phyloP scores from a whole-genome alignment of 1,140 invertebrate genomes.

The Drosophila tsacasi region DNA sequence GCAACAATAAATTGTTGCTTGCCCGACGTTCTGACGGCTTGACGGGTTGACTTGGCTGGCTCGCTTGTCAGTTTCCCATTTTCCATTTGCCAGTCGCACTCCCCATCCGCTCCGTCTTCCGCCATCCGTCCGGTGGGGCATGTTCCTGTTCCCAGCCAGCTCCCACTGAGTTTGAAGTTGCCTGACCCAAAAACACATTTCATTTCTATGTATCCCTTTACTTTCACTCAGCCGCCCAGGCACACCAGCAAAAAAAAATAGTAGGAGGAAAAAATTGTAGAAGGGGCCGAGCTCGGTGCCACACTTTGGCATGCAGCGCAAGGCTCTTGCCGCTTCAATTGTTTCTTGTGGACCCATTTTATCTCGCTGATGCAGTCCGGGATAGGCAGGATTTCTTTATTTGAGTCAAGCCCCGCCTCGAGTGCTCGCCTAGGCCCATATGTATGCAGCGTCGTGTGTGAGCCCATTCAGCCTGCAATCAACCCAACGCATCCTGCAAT shows the following conservation, averaged over 20 bases:
- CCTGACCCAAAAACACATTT: conserved; percentile 84
- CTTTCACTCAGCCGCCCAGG: conserved; percentile 67
- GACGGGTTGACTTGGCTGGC: conserved; percentile 43
- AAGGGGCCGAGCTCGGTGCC: conserved; percentile 13
- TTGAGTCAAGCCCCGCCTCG: conserved; percentile 73
- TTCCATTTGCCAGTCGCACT: conserved; percentile 52
- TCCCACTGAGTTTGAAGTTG: conserved; percentile 66
- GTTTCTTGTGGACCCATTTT: conserved; percentile 76
- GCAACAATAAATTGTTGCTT: conserved; percentile 75
- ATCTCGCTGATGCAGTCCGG: conserved; percentile 51
- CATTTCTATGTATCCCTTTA: conserved; percentile 62
- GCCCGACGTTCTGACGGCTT: conserved; percentile 24
- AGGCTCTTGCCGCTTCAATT: conserved; percentile 58
- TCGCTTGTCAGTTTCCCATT: conserved; percentile 36
- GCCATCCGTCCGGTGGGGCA: conserved; percentile 25
- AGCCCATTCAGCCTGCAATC: conserved; percentile 73
- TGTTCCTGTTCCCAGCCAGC: conserved; percentile 53
- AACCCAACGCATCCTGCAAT: conserved; percentile 81
- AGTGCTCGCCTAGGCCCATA: conserved; percentile 37
- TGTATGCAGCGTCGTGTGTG: conserved; percentile 29
- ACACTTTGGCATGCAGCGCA: conserved; percentile 47
- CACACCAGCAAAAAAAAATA: background rate
- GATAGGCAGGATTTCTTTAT: conserved; percentile 80
- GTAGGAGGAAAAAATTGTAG: background rate
- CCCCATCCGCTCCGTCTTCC: conserved; percentile 29